Conservation (phyloP, 2,888 invertebrate species). For the Amblyjoppa fuscipennis region DNA sequence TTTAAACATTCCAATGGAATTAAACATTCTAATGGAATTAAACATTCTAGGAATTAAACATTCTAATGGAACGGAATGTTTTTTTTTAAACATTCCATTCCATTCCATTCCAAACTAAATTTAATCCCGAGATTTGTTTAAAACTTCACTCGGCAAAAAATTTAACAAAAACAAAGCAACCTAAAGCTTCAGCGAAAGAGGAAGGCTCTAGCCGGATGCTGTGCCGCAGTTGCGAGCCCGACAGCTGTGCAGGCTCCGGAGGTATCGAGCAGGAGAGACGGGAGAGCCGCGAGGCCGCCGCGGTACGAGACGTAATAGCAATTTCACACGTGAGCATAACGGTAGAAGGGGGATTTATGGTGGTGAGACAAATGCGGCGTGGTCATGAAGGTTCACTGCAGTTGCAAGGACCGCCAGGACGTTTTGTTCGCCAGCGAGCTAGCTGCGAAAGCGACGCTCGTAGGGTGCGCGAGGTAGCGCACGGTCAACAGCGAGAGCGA, state of each 20-base stretch:
- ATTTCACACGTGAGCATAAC: slow-evolving; percentile 77
- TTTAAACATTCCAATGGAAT: neutral
- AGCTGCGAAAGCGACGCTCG: neutral
- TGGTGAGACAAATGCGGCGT: slow-evolving; percentile 56
- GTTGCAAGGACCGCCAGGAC: slow-evolving; percentile 21
- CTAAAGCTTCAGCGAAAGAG: neutral
- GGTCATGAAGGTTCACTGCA: slow-evolving; percentile 36
- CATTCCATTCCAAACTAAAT: neutral
- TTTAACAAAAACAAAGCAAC: neutral
- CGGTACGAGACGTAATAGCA: slow-evolving; percentile 73
- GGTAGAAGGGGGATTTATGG: slow-evolving; percentile 76
- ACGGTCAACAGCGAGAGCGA: slow-evolving; percentile 15
- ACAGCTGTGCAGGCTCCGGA: slow-evolving; percentile 49
- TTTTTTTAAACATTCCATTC: no score
- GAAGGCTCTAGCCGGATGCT: slow-evolving; percentile 42
- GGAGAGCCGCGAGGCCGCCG: slow-evolving; percentile 68
- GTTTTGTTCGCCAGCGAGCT: slow-evolving; percentile 9
- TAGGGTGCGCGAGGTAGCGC: slow-evolving; percentile 27
- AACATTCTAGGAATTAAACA: no score
- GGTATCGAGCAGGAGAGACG: slow-evolving; percentile 51
- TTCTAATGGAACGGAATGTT: no score
- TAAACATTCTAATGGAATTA: no score
- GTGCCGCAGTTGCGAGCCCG: slow-evolving; percentile 54
- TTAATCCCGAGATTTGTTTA: neutral
- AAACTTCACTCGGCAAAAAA: neutral